phyloP scores from a whole-genome alignment of 2,888 invertebrate species.

The Salpingus planirostris region DNA sequence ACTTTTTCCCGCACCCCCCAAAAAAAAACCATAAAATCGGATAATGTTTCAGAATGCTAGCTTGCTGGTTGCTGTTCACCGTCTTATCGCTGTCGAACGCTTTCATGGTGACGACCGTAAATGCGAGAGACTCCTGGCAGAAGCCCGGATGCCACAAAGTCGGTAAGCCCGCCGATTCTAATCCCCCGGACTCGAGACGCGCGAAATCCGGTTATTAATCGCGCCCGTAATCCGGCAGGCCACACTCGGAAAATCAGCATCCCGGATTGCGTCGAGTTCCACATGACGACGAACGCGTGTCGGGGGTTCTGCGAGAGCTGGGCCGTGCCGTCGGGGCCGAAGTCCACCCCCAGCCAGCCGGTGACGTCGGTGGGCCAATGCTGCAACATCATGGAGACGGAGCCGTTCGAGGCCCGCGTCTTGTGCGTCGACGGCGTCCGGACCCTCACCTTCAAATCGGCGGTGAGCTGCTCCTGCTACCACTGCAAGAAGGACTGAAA shows the following conservation, averaged over 20 bases:
- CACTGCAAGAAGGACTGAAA: constrained; percentile 71
- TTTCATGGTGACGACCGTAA: constrained; percentile 27
- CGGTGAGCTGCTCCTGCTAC: constrained; percentile 73
- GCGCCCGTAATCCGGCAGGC: too few relatives aligned
- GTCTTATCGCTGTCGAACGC: constrained; percentile 33
- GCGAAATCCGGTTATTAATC: too few relatives aligned
- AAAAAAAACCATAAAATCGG: too few relatives aligned
- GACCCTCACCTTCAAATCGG: constrained; percentile 74
- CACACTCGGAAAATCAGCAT: constrained; percentile 74
- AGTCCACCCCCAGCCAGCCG: constrained; percentile 43
- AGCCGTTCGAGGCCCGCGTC: constrained; percentile 69
- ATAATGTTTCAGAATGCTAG: constrained; percentile 35
- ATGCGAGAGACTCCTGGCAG: constrained; percentile 52
- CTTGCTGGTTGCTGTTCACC: constrained; percentile 37
- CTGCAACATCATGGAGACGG: constrained; percentile 84
- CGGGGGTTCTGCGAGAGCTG: constrained; percentile 82
- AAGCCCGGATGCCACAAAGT: constrained; percentile 74
- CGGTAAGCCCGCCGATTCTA: constrained; percentile 57
- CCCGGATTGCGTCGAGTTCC: constrained; percentile 76
- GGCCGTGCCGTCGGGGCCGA: constrained; percentile 65
- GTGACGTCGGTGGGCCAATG: constrained; percentile 70
- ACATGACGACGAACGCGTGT: constrained; percentile 79
- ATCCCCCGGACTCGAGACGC: too few relatives aligned
- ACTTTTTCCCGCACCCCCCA: constrained; percentile 1
- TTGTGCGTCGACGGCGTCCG: constrained; percentile 70